Evolutionary conservation across 2,113 vertebrate genomes (phyloP), one percentile per base, ranked within the genome.

Genomic region (Echinops telfairi): DNA sequence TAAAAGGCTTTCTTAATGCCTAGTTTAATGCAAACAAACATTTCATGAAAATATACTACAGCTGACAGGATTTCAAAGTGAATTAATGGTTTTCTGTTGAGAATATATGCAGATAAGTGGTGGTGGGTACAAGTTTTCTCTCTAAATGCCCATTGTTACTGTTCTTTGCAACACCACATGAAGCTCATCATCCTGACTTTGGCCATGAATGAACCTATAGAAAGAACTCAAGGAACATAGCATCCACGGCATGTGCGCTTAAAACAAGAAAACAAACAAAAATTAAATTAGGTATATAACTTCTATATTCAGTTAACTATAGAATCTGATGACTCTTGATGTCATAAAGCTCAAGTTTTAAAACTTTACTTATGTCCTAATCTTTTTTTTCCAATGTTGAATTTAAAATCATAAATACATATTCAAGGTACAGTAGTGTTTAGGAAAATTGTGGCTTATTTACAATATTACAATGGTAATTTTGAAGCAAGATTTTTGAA

Each of bases 321-420:
- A 70, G 16, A 33, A 82, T 85, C n/a, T 84, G 58, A 43, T 76
- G 64, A 95, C 77, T n/a, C n/a, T 95, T 93, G 90, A 19, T 89
- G 43, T 27, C 12, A 14, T 79, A 88, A 60, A 1, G 9, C 40
- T 96, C 40, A 68, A 57, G 77, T 93, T 58, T 91, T 57, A 64
- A 58, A 82, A 77, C 9, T 82, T 86, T 25, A 79, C 19, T 83
- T 94, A 79, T 90, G 95, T 95, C 58, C 16, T 70, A 60, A 2
- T 95, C 83, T 38, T 79, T 43, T 79, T 43, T 4, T 86, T 27
- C 75, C 66, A 73, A 16, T 47, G 22, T 84, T 81, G 53, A 90
- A 89, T 84, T 92, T 64, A 93, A 91, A 96, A 40, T 83, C 75
- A 97, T 62, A 89, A 94, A 93, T 23, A 84, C 4, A 31, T 16